Conservation (phyloP, 2,888 invertebrate genomes). For the Hydropsyche betteni region DNA sequence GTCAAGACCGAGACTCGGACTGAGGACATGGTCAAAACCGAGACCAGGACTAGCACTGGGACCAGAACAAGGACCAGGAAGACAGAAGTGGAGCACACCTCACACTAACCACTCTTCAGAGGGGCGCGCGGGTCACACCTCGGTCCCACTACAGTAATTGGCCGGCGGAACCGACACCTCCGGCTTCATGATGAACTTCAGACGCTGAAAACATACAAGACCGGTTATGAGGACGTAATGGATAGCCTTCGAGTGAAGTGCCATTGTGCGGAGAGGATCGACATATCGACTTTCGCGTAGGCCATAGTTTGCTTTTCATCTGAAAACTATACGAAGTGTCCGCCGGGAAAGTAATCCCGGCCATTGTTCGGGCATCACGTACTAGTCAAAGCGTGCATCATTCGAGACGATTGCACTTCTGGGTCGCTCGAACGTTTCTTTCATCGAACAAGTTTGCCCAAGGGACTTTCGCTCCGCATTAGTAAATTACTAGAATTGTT, state of each 20-base stretch:
- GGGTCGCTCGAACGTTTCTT: background rate
- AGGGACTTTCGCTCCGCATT: too few relatives aligned
- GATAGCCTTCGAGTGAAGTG: background rate
- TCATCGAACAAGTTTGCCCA: too few relatives aligned
- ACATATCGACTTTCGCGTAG: constrained; percentile 29
- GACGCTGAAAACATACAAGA: constrained; percentile 44
- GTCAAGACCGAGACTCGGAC: too few relatives aligned
- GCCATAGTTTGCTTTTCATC: constrained; percentile 36
- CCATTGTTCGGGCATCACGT: constrained; percentile 39
- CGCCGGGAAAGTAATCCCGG: constrained; percentile 39
- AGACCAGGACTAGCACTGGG: too few relatives aligned
- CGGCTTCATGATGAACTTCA: constrained; percentile 49
- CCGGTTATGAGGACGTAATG: constrained; percentile 48
- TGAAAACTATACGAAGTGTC: constrained; percentile 41
- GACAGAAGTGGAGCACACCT: background rate
- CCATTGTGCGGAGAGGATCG: background rate
- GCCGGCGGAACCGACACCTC: constrained; percentile 46
- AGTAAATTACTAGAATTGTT: too few relatives aligned
- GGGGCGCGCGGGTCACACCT: constrained; percentile 55
- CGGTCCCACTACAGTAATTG: constrained; percentile 47
- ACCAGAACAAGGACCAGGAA: too few relatives aligned
- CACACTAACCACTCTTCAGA: constrained; percentile 63
- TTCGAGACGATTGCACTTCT: background rate
- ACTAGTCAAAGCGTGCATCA: constrained; percentile 19
- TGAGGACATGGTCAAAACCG: too few relatives aligned